These are phyloP conservation scores for Toxostoma redivivum DNA, from an alignment of 2,113 vertebrate species.

Conservation along the genomic window DNA sequence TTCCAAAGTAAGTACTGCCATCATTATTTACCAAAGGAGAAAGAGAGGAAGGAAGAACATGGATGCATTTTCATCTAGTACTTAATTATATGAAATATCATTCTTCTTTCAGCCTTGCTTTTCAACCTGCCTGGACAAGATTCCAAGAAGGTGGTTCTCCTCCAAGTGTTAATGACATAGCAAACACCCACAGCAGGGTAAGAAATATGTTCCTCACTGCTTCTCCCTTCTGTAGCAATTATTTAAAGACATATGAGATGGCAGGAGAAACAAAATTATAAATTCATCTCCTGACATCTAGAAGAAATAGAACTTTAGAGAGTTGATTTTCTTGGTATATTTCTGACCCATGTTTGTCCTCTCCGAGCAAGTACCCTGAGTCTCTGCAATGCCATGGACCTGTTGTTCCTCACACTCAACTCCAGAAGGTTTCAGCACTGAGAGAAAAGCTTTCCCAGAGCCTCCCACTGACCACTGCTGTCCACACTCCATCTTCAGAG, in stretches of 20 bases:
- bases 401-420: not conserved
- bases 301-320: not conserved
- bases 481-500: not conserved
- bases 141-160: constrained; percentile 13
- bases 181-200: constrained; percentile 28
- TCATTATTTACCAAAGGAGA: not conserved
- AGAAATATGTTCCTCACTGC: not conserved
- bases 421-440: not conserved
- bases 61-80: not conserved
- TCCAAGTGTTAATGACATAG: constrained; percentile 43
- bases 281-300: not conserved
- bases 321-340: not conserved
- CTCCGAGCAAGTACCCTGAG: not conserved
- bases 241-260: not conserved
- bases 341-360: not conserved
- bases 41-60: not conserved
- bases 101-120: not conserved
- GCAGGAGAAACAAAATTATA: not conserved
- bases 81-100: not conserved
- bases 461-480: not conserved
- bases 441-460: not conserved
- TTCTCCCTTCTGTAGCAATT: not conserved
- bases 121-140: constrained; percentile 40
- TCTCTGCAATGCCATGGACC: not conserved
- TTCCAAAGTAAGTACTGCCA: not conserved